Conservation (phyloP, 2,797 vertebrate genomes). For the Amniataba percoides region DNA sequence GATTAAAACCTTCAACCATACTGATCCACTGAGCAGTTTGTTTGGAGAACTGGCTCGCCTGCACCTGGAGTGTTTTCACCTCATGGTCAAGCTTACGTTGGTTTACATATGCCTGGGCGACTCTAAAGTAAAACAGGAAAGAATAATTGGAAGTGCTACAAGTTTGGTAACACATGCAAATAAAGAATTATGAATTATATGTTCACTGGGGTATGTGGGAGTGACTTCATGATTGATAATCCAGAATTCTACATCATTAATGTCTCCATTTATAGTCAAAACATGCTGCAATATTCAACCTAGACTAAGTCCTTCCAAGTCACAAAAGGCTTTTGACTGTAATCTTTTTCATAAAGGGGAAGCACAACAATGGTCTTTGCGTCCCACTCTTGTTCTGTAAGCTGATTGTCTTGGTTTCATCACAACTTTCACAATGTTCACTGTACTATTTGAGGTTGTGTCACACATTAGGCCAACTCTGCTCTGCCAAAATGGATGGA, state of each 20-base stretch:
- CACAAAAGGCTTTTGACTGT: slow-evolving; percentile 13
- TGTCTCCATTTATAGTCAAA: neutral
- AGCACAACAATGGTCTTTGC: slow-evolving; percentile 29
- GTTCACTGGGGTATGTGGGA: neutral
- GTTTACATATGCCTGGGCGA: slow-evolving; percentile 96
- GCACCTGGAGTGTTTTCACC: slow-evolving; percentile 95
- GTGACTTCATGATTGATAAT: neutral
- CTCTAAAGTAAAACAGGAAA: slow-evolving; percentile 76
- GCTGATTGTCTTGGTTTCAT: slow-evolving; percentile 60
- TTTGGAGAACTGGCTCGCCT: slow-evolving; percentile 95
- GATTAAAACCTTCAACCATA: slow-evolving; percentile 98
- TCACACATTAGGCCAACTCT: slow-evolving; percentile 26
- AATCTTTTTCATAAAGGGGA: slow-evolving; percentile 46
- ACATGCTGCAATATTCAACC: neutral
- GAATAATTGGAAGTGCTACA: neutral
- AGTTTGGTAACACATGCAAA: neutral
- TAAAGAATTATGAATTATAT: neutral
- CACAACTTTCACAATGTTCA: slow-evolving; percentile 46
- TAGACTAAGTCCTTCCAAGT: slow-evolving; percentile 7
- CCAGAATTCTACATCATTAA: neutral
- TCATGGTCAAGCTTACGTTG: slow-evolving; percentile 97
- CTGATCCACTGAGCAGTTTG: slow-evolving; percentile 97
- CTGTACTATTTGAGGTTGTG: slow-evolving; percentile 23
- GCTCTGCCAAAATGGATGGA: slow-evolving; percentile 8
- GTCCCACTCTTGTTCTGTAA: slow-evolving; percentile 56